Evolutionary conservation across 1,140 invertebrate genomes (phyloP).

Genomic region (Diachasma alloeum): DNA sequence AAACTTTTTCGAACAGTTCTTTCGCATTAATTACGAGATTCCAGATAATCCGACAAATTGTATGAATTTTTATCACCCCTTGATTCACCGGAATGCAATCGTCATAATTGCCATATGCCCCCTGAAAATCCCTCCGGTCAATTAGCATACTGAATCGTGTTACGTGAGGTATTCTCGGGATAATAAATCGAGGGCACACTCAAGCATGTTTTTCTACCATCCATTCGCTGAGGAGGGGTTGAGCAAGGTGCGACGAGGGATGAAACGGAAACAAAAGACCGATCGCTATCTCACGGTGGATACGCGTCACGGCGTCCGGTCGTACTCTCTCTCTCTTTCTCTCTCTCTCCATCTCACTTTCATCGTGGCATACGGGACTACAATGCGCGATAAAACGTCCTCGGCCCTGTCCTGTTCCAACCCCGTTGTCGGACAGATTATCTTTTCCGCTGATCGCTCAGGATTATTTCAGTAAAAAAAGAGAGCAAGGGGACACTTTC

Average conservation of each 20-base stretch:
- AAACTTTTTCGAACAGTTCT: too few species aligned
- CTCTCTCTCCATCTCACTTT: neutral
- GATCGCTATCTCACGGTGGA: constrained; percentile 48
- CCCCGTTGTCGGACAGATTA: constrained; percentile 31
- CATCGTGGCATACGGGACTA: constrained; percentile 1
- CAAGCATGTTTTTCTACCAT: constrained; percentile 15
- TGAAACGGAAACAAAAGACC: constrained; percentile 59
- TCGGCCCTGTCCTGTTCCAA: constrained; percentile 26
- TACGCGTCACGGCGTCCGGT: constrained; percentile 46
- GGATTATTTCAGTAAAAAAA: constrained; percentile 32
- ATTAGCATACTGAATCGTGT: constrained; percentile 13
- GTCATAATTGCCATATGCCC: neutral
- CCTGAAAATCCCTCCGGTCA: constrained; percentile 7
- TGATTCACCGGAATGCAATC: neutral
- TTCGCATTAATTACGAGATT: too few species aligned
- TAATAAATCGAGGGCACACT: constrained; percentile 31
- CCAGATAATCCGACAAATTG: too few species aligned
- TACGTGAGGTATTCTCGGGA: neutral
- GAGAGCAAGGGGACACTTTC: constrained; percentile 13
- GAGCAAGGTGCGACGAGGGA: constrained; percentile 52
- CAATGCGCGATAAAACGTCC: constrained; percentile 25
- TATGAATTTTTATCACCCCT: too few species aligned
- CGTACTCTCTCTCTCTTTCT: constrained; percentile 24
- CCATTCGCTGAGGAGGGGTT: constrained; percentile 34
- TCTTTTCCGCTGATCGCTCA: constrained; percentile 40